phyloP scores from a whole-genome alignment of 2,888 invertebrate species.

The Drosophila ustulata region DNA sequence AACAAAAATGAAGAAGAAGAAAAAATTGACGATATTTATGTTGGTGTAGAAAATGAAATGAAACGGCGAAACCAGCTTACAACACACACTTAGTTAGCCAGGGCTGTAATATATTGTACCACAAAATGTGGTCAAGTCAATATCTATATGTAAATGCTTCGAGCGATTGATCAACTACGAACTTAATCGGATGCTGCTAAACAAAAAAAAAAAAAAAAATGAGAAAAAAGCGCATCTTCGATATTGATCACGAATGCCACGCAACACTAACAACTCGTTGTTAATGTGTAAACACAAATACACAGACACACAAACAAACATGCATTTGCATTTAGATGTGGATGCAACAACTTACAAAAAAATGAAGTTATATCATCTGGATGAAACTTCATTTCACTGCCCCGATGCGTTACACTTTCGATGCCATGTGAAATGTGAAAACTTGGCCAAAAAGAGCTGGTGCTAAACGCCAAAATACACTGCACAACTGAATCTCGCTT shows the following conservation, averaged over 20 bases:
- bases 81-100: slow-evolving; percentile 22
- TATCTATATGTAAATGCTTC: slow-evolving; percentile 60
- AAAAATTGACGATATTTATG: neutral
- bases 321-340: slow-evolving; percentile 4
- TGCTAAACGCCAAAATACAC: slow-evolving; percentile 62
- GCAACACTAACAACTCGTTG: slow-evolving; percentile 51
- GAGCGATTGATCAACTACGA: slow-evolving; percentile 65
- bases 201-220: neutral
- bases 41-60: slow-evolving; percentile 15
- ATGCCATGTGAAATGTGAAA: slow-evolving; percentile 63
- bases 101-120: slow-evolving; percentile 26
- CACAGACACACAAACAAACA: neutral
- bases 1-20: neutral
- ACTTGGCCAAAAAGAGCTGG: slow-evolving; percentile 51
- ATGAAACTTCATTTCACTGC: slow-evolving; percentile 16
- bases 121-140: slow-evolving; percentile 37
- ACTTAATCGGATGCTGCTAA: slow-evolving; percentile 17
- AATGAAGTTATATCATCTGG: slow-evolving; percentile 55
- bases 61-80: slow-evolving; percentile 46
- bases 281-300: slow-evolving; percentile 30
- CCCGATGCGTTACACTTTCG: slow-evolving; percentile 41
- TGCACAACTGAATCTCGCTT: neutral
- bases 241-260: slow-evolving; percentile 31
- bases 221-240: slow-evolving; percentile 34
- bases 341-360: slow-evolving; percentile 33